These are phyloP conservation scores for Psittacula cyanocephala DNA, from an alignment of 2,113 vertebrate species.

Conservation along the genomic window DNA sequence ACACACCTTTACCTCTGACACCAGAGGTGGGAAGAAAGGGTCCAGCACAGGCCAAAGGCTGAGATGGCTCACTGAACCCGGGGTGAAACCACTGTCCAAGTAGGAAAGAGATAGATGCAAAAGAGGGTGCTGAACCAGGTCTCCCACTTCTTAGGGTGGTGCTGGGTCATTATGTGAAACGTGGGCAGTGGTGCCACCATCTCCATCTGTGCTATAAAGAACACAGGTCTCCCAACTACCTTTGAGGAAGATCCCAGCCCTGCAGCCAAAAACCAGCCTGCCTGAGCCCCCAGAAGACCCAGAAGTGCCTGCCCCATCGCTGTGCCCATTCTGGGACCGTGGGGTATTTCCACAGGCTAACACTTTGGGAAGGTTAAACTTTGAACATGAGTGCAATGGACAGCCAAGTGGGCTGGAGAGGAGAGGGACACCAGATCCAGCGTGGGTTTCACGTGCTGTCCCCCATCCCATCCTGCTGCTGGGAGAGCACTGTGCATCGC, in stretches of 20 bases:
- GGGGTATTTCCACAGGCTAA: not conserved
- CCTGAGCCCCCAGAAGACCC: not conserved
- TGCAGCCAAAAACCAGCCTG: not conserved
- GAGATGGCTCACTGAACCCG: not conserved
- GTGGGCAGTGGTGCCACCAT: not conserved
- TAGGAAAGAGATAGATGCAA: not conserved
- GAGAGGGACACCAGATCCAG: not conserved
- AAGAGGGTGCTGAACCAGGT: not conserved
- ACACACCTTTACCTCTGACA: not conserved
- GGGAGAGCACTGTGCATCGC: not conserved
- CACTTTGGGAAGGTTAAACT: not conserved
- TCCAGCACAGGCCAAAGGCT: not conserved
- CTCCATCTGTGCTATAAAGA: not conserved
- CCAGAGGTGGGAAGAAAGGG: not conserved
- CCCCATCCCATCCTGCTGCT: not conserved
- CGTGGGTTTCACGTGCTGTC: not conserved
- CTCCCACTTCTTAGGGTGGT: not conserved
- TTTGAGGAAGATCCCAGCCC: not conserved
- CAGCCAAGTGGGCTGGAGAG: not conserved
- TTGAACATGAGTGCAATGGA: not conserved
- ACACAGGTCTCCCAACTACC: not conserved
- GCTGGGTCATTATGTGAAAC: not conserved
- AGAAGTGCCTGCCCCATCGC: rapidly evolving
- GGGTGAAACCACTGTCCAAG: not conserved
- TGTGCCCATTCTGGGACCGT: rapidly evolving